Evolutionary conservation across 2,113 vertebrate genomes (phyloP), one percentile per base, ranked within the genome.

Genomic region (Bubo bubo): DNA sequence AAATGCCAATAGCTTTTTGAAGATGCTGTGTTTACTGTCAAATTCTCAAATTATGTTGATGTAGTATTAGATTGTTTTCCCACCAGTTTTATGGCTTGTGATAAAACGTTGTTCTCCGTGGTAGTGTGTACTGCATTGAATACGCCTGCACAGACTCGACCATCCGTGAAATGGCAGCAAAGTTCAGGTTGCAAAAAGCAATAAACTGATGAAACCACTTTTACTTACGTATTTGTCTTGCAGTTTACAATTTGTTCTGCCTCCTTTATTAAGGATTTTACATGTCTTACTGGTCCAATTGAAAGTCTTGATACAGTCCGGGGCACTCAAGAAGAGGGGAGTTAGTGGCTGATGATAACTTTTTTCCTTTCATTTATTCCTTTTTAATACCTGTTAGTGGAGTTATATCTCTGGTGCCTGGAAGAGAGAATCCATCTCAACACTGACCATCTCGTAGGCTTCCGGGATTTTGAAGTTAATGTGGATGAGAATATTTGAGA

Each of bases 201-300:
- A 96, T 95, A 95, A 97, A 95, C 39, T 79, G 91, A 73, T 82
- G 68, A 80, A 95, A 88, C 87, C 88, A 88, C 79, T 96, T 97
- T 92, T 88, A 88, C 56, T 67, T 47, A 75, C 1, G 4, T 28
- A 15, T 39, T 89, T 77, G 72, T 88, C 3, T 6, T 73, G 39
- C 34, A 13, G 37, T 86, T 71, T 94, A 85, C 32, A 7, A 1
- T 88, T 90, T 96, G 28, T 93, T 94, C 50, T 79, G 23, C 28
- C 16, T 86, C 15, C 49, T 91, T 67, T 45, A 27, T 82, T 74
- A 34, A 82, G 50, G 26, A 19, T 56, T 73, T 76, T 49, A 3
- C 10, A 2, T 27, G 27, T 32, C 28, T 21, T 35, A 35, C 11
- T 20, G 53, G 34, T 45, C 37, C 73, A 35, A 1, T 27, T 64